These are phyloP conservation scores for Copidosoma aretas DNA, from an alignment of 2,888 invertebrate genomes.

Conservation along the genomic window DNA sequence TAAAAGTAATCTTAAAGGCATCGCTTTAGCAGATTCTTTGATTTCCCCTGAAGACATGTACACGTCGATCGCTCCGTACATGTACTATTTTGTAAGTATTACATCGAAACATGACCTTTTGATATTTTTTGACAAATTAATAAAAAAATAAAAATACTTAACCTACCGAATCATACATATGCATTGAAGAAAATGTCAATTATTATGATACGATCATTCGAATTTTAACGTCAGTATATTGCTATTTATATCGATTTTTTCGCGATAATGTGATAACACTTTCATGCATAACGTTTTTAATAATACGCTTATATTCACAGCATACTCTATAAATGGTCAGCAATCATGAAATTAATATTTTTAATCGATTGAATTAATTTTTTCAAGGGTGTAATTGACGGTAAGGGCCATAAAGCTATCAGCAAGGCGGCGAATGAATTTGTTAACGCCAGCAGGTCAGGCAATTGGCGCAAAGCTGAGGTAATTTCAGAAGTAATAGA, in stretches of 20 bases:
- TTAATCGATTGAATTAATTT: too few species aligned
- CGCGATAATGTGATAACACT: too few species aligned
- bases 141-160: neutral
- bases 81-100: conserved; percentile 25
- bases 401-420: conserved; percentile 5
- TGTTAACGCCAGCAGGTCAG: neutral
- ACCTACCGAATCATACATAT: neutral
- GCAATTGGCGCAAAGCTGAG: conserved; percentile 8
- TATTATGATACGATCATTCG: too few species aligned
- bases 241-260: too few species aligned
- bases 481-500: conserved; percentile 2
- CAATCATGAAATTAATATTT: too few species aligned
- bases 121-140: neutral
- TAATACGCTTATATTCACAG: too few species aligned
- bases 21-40: conserved; percentile 51
- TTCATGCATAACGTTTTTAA: too few species aligned
- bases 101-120: too few species aligned
- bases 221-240: too few species aligned
- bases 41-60: conserved; percentile 54
- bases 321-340: too few species aligned
- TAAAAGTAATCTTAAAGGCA: conserved; percentile 50
- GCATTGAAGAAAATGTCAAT: too few species aligned
- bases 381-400: conserved; percentile 27
- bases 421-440: conserved; percentile 9
- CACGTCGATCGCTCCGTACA: conserved; percentile 48